Evolutionary conservation across 2,113 vertebrate species (phyloP).

Genomic region (Indri indri): DNA sequence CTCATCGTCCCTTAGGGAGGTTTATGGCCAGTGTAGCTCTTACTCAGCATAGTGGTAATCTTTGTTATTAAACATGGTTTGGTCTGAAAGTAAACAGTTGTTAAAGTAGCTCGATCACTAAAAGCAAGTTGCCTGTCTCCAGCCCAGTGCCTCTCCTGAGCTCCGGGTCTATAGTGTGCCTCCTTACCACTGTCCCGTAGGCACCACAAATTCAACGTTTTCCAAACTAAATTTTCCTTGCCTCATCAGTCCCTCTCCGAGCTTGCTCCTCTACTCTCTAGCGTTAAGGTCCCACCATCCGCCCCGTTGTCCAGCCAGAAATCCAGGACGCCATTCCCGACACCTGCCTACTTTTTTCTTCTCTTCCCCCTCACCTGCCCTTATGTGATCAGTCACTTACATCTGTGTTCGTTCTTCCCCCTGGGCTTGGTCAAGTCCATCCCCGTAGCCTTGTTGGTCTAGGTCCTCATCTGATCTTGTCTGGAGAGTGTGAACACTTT

Average conservation of each 20-base stretch:
- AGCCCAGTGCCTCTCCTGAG: background rate
- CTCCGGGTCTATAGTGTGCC: background rate
- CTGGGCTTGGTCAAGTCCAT: background rate
- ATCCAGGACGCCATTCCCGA: background rate
- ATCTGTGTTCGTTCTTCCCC: background rate
- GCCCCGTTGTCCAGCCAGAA: background rate
- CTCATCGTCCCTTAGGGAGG: background rate
- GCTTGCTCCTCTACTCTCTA: background rate
- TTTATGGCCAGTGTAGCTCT: background rate
- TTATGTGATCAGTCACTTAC: background rate
- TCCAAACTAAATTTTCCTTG: background rate
- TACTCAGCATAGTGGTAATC: background rate
- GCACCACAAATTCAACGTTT: background rate
- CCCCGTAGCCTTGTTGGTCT: background rate
- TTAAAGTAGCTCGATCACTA: background rate
- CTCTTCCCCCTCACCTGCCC: rapidly evolving
- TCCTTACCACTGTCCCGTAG: background rate
- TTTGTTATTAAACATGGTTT: background rate
- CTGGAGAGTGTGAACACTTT: rapidly evolving
- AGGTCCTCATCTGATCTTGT: background rate
- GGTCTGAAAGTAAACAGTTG: background rate
- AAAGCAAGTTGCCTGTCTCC: background rate
- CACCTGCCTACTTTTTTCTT: no score
- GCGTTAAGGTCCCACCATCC: background rate
- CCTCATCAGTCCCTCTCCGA: background rate